Base-by-base conservation (phyloP, 2,113 vertebrate species). In the Nesoenas mayeri region DNA sequence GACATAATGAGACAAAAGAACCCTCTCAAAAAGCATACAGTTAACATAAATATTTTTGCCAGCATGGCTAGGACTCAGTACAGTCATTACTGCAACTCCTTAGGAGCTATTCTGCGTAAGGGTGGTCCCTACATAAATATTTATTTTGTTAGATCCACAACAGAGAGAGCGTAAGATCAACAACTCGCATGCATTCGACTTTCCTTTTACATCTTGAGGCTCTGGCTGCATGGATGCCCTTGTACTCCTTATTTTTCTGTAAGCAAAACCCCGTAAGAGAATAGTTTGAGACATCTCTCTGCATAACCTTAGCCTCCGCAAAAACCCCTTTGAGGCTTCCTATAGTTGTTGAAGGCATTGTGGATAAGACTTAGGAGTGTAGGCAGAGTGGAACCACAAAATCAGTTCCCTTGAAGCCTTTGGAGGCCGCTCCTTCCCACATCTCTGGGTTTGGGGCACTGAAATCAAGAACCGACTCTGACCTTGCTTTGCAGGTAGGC, bases 121-220 rank as follows among this genome's bases (percentile, higher is more conserved):
- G 95, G 95, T 98, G 96, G 97, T 96, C 95, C 90, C 72, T 92
- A 17, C 53, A 15, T 97, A 98, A 98, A 98, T 98, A 98, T 98
- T 98, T 98, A 97, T 94, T 96, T 96, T 95, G 75, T 95, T 95
- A 93, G 82, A 16, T 90, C 72, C 92, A 95, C 87, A 92, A 80
- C 15, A 66, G 89, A 47, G 44, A 85, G 44, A 86, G 81, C 80
- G 32, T 93, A 88, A 92, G 60, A 93, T 94, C 84, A 96, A 96
- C 95, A 94, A 34, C 57, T 93, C 0, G 0, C 77, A 31, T 72
- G 73, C 50, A 32, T 79, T 91, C 70, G 36, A 93, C 47, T 79
- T 89, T 81, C 73, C 25, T 20, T 57, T 31, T 48, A 12, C 36
- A 10, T 96, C 83, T 29, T 64, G 40, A 79, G 31, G 80, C 89